Evolutionary conservation across 2,888 invertebrate genomes (phyloP).

Genomic region (Diploptera punctata): DNA sequence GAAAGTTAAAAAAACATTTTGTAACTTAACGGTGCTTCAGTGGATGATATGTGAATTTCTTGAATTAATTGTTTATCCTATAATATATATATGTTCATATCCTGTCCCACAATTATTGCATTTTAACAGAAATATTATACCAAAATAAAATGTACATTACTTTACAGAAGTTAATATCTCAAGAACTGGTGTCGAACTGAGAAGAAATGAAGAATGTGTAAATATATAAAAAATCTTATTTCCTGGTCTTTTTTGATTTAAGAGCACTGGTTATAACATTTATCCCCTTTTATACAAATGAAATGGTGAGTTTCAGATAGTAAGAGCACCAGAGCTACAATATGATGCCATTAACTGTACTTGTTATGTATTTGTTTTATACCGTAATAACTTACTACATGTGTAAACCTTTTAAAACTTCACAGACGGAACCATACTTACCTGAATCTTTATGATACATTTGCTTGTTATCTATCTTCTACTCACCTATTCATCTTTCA

Average conservation of each 20-base stretch:
- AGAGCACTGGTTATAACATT: neutral
- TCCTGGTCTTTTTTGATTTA: conserved; percentile 4
- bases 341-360: neutral
- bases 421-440: neutral
- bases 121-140: no score
- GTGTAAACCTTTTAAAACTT: conserved; percentile 12
- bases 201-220: no score
- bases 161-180: no score
- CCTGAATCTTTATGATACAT: neutral
- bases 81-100: no score
- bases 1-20: no score
- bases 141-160: no score
- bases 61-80: no score
- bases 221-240: no score
- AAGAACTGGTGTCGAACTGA: no score
- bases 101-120: no score
- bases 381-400: neutral
- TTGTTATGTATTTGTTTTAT: conserved; percentile 13
- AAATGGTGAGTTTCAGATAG: conserved; percentile 23
- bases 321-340: neutral
- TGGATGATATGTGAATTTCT: no score
- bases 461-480: conserved; percentile 14
- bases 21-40: no score
- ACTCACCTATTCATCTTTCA: conserved; percentile 9
- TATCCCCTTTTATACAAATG: neutral